These are phyloP conservation scores for Drosophila lini DNA, from an alignment of 1,140 invertebrate species.

Conservation along the genomic window DNA sequence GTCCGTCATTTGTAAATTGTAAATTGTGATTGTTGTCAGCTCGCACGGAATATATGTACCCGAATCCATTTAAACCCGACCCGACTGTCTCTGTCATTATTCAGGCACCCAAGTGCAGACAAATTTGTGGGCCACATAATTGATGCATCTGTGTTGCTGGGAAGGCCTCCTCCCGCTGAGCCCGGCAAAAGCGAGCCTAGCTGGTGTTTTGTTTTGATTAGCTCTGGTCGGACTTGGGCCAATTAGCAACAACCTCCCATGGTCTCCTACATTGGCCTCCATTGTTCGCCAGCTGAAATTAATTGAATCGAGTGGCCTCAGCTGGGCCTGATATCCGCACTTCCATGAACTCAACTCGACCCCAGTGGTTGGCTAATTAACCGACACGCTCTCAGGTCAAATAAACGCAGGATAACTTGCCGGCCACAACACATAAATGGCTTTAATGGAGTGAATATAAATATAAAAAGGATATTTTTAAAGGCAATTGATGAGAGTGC, in stretches of 20 bases:
- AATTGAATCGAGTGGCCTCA: slow-evolving; percentile 78
- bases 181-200: slow-evolving; percentile 51
- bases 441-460: slow-evolving; percentile 5
- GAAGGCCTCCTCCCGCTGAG: not conserved
- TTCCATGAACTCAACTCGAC: slow-evolving; percentile 43
- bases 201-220: slow-evolving; percentile 72
- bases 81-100: slow-evolving; percentile 47
- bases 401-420: slow-evolving; percentile 21
- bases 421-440: slow-evolving; percentile 7
- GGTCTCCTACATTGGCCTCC: slow-evolving; percentile 41
- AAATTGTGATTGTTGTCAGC: slow-evolving; percentile 57
- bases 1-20: slow-evolving; percentile 50
- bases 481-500: not conserved
- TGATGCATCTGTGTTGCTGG: slow-evolving; percentile 59
- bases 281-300: slow-evolving; percentile 74
- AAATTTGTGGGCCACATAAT: slow-evolving; percentile 75
- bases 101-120: slow-evolving; percentile 61
- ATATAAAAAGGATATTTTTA: not conserved
- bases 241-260: slow-evolving; percentile 58
- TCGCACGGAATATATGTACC: not conserved
- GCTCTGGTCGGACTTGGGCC: slow-evolving; percentile 57
- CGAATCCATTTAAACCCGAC: not conserved
- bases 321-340: slow-evolving; percentile 60
- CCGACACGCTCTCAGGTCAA: slow-evolving; percentile 32
- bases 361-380: slow-evolving; percentile 33